These are phyloP conservation scores for Agrochola lota DNA, from an alignment of 2,888 invertebrate genomes.

Conservation along the genomic window DNA sequence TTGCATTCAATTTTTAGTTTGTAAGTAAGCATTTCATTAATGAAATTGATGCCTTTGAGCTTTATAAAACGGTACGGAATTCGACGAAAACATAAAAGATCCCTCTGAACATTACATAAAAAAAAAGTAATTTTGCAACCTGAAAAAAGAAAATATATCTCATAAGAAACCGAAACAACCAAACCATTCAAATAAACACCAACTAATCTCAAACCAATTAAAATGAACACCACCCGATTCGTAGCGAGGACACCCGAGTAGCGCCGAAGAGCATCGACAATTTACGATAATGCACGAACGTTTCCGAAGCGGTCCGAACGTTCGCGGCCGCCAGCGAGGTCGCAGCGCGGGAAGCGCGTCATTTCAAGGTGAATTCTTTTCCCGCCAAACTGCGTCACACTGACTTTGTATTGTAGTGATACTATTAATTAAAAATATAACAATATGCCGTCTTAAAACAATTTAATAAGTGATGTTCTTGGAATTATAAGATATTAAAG, in stretches of 20 bases:
- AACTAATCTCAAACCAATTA: constrained; percentile 79
- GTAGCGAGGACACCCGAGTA: constrained; percentile 75
- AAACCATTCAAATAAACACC: constrained; percentile 62
- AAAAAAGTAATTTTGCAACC: neutral
- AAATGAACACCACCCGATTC: constrained; percentile 72
- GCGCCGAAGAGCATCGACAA: constrained; percentile 56
- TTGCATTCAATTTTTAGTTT: constrained; percentile 28
- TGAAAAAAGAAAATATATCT: constrained; percentile 7
- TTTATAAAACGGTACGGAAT: neutral
- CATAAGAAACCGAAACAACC: constrained; percentile 31
- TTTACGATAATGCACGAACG: constrained; percentile 62
- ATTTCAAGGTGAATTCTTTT: constrained; percentile 87
- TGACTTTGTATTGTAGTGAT: constrained; percentile 81
- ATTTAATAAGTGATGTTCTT: constrained; percentile 61
- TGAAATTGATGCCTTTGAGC: neutral
- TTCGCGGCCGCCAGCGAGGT: constrained; percentile 88
- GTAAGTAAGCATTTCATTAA: constrained; percentile 9
- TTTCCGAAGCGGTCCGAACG: constrained; percentile 74
- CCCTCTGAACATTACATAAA: neutral
- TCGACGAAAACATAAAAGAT: neutral
- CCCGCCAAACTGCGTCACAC: constrained; percentile 85
- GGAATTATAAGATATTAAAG: constrained; percentile 52
- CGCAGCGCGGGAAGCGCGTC: constrained; percentile 86
- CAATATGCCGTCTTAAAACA: constrained; percentile 63
- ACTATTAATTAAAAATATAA: constrained; percentile 73